These are phyloP conservation scores for Sphinx pinastri DNA, from an alignment of 2,888 invertebrate species.

Conservation along the genomic window DNA sequence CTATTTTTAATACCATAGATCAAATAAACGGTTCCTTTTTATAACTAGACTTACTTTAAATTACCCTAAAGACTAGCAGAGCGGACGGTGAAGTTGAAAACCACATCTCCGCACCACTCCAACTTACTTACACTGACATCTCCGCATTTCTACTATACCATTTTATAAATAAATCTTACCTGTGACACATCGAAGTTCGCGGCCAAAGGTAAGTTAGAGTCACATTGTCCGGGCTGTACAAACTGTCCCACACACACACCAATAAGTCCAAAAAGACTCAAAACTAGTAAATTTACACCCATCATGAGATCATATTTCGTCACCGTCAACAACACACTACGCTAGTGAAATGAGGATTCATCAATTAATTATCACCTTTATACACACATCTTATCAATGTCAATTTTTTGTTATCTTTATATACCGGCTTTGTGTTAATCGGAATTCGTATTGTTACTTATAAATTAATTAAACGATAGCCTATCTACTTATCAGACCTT, in stretches of 20 bases:
- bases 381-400: slow-evolving; percentile 58
- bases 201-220: slow-evolving; percentile 44
- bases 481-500: no score
- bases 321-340: slow-evolving; percentile 43
- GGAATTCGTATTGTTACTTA: slow-evolving; percentile 4
- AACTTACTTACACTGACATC: no score
- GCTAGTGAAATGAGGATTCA: slow-evolving; percentile 54
- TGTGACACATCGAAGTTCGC: slow-evolving; percentile 47
- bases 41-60: no score
- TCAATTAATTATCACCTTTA: slow-evolving; percentile 57
- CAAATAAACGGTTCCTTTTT: no score
- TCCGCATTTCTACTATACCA: background rate
- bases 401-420: slow-evolving; percentile 20
- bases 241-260: slow-evolving; percentile 59
- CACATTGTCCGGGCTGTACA: slow-evolving; percentile 62
- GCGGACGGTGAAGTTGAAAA: no score
- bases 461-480: no score
- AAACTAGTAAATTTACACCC: slow-evolving; percentile 52
- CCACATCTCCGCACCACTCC: no score
- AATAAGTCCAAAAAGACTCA: slow-evolving; percentile 55
- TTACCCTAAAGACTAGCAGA: no score
- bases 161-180: slow-evolving; percentile 47
- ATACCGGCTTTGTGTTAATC: slow-evolving; percentile 11
- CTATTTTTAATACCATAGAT: no score
- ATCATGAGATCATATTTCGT: slow-evolving; percentile 63